Base-by-base conservation (phyloP, 1,140 invertebrate species). In the Cheumatopsyche charites region DNA sequence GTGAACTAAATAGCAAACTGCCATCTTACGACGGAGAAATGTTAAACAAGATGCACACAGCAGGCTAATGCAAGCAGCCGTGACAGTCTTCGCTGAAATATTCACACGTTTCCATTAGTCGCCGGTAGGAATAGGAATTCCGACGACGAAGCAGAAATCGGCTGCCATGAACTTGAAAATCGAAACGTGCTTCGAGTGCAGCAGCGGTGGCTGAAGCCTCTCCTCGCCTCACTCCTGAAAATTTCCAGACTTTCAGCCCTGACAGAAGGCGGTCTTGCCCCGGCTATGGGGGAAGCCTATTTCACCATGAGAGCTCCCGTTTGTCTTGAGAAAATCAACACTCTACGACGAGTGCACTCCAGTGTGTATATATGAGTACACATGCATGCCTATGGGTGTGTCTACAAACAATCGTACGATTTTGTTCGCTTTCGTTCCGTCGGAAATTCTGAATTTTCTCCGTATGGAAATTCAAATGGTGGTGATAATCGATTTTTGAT, bases 121-220 rank as follows among this genome's bases (percentile, higher is more conserved):
- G 52, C 49, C 49, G 45, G 23, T 63, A 13, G 62, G 45, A 45
- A 23, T 36, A 66, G 19, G 41, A 71, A 71, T 68, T 65, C 63
- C 43, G 36, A 43, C 6, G 47, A 11, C 15, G 61, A 62, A 65
- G 70, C 49, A 55, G 65, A 68, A 73, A 71, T 67, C 71, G 66
- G 67, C 67, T n/a, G n/a, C n/a, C n/a, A 62, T 75, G 74, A 75
- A 75, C 74, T 73, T 75, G 74, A 75, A 75, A 74, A 75, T 73
- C 71, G 74, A 75, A 68, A 75, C 74, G 74, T 75, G 74, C 74
- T 29, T 71, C 25, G 36, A 73, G 74, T 72, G 12, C 17, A 15
- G 47, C 55, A 47, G 19, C n/a, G 13, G 12, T 47, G 17, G 43
- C 42, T 4, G 29, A 2, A 11, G 21, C 5, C 2, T 25, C 11